Evolutionary conservation across 1,140 invertebrate genomes (phyloP), one percentile per base, ranked within the genome.

Genomic region (Drosophila punjabiensis): DNA sequence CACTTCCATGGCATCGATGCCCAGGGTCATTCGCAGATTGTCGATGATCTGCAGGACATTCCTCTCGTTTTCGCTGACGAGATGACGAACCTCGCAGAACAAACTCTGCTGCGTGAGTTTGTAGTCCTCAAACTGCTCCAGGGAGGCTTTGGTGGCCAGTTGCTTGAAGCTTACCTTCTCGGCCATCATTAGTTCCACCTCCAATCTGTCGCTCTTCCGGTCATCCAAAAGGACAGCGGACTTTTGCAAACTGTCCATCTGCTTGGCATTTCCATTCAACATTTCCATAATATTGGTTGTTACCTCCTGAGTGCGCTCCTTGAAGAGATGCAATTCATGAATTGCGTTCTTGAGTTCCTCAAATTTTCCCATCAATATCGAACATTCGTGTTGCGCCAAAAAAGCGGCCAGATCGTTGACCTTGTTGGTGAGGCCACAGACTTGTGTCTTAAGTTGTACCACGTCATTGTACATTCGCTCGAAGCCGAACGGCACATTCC

Each of bases 121-220:
- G 28, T 95, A 94, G 20, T 94, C 93, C 61, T 96, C 95, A 79
- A 96, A 95, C 80, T 96, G 95, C 37, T 96, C 95, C 62, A 95
- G 94, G 0, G 96, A 96, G 4, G 96, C 96, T 80, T 97, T 97
- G 5, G 95, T 94, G 28, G 95, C 95, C 52, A 96, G 92, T 70
- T 94, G 93, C 3, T 94, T 93, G 48, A 95, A 93, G 82, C 96
- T 96, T 0, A 96, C 96, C 93, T 97, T 97, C 20, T 96, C 95
- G 1, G 95, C 95, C 69, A 96, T 92, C 4, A 95, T 94, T 59
- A 96, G 95, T 56, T 96, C 94, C 76, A 96, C 93, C 78, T 96
- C 95, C 76, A 95, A 94, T 66, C 95, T 94, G 76, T 96, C 95
- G 30, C 96, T 94, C 93, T 96, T 93, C 0, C 83, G 61, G 1